A percentile compares a stretch with the other conserved stretches of the same genome.
Conservation (phyloP, 92 coral and sea anemone genomes). For the Heliopora coerulea region DNA sequence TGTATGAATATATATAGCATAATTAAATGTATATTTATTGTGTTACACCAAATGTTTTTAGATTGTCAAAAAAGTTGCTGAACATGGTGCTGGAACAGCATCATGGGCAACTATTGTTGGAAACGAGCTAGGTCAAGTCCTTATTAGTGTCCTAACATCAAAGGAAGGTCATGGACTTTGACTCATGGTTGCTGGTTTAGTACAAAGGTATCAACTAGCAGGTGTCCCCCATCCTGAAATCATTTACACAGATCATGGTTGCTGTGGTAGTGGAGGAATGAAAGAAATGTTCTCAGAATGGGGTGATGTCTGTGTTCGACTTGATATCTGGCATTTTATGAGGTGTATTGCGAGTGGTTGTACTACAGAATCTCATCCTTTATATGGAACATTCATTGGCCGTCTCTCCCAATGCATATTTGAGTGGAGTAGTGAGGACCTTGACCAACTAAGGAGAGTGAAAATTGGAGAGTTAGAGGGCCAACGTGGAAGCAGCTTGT, state of each 20-base stretch:
- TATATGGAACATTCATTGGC: slow-evolving; percentile 38
- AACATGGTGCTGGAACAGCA: slow-evolving; percentile 1
- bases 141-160: slow-evolving; percentile 21
- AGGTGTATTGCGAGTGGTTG: slow-evolving; percentile 54
- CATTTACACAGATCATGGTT: slow-evolving; percentile 54
- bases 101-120: slow-evolving; percentile 29
- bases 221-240: slow-evolving; percentile 34
- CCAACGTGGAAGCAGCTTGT: not conserved
- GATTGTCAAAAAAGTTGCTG: slow-evolving; percentile 22
- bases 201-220: slow-evolving; percentile 33
- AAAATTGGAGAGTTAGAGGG: not conserved
- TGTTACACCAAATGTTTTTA: not conserved
- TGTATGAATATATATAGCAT: not conserved
- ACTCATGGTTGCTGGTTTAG: slow-evolving; percentile 51
- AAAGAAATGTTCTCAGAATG: slow-evolving; percentile 45
- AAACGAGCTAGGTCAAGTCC: slow-evolving; percentile 18
- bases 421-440: not conserved
- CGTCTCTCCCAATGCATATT: slow-evolving; percentile 59
- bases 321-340: slow-evolving; percentile 61
- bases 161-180: slow-evolving; percentile 34
- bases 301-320: slow-evolving; percentile 27
- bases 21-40: not conserved
- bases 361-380: slow-evolving; percentile 52
- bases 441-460: not conserved
- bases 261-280: slow-evolving; percentile 44